Conservation (phyloP, 2,797 vertebrate species). For the Poeciliopsis presidionis region DNA sequence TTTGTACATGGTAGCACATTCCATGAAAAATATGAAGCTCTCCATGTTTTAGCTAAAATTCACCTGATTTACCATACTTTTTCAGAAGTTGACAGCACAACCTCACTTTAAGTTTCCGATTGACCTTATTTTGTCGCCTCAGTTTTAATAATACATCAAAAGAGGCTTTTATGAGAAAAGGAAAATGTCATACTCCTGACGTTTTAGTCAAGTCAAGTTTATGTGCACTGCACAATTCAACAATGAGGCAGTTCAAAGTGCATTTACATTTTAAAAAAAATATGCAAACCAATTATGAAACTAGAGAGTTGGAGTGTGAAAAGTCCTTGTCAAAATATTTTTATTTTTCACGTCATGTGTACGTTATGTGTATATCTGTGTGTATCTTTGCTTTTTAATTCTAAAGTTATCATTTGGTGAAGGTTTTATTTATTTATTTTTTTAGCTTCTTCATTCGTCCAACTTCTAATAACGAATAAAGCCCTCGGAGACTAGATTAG, state of each 20-base stretch:
- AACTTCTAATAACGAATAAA: background rate
- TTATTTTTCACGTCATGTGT: background rate
- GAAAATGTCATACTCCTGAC: background rate
- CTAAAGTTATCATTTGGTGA: background rate
- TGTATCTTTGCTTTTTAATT: background rate
- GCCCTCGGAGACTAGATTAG: background rate
- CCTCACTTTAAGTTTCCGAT: conserved; percentile 1
- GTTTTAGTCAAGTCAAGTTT: no score
- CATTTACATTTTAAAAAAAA: no score
- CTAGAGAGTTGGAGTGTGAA: conserved; percentile 22
- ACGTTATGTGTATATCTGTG: background rate
- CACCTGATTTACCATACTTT: background rate
- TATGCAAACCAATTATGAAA: no score
- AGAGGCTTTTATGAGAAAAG: conserved; percentile 5
- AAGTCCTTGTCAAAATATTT: background rate
- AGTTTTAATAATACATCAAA: conserved; percentile 12
- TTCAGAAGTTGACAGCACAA: background rate
- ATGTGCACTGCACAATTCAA: no score
- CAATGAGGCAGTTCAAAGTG: no score
- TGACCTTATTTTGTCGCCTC: conserved; percentile 9
- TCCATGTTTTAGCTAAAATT: conserved; percentile 1
- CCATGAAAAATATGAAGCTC: conserved; percentile 2
- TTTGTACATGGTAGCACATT: conserved; percentile 3
- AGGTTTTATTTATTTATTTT: background rate
- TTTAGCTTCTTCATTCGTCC: background rate